These are phyloP conservation scores for Dipodomys ordii DNA, from an alignment of 2,113 vertebrate species.

Conservation along the genomic window DNA sequence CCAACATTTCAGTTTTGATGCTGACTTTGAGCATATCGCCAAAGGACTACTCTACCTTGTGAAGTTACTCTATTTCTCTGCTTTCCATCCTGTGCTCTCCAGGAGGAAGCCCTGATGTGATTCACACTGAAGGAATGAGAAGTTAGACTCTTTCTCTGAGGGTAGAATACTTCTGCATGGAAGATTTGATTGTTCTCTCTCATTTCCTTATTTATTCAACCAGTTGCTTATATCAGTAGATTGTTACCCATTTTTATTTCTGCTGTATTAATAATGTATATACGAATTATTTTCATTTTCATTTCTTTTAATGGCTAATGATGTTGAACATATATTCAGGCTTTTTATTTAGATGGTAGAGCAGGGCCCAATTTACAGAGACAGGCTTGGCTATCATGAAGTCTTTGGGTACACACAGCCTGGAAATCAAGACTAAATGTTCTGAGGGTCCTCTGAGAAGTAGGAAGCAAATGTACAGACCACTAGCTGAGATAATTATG, in stretches of 20 bases:
- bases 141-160: neutral
- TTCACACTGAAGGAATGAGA: neutral
- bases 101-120: neutral
- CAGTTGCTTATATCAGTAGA: neutral
- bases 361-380: neutral
- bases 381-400: neutral
- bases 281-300: no score
- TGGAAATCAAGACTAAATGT: neutral
- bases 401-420: neutral
- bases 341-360: no score
- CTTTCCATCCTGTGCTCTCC: neutral
- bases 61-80: neutral
- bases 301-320: neutral
- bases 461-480: neutral
- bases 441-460: neutral
- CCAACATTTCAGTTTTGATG: neutral
- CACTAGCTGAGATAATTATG: neutral
- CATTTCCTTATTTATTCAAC: neutral
- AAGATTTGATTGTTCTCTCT: neutral
- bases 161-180: neutral
- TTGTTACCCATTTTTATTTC: neutral
- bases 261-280: neutral
- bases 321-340: neutral
- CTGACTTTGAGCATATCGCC: neutral
- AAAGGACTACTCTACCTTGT: neutral